A percentile compares a stretch with the other conserved stretches of the same genome.
phyloP scores from a whole-genome alignment of 2,888 invertebrate species.

The Nipponacmea schrenckii region DNA sequence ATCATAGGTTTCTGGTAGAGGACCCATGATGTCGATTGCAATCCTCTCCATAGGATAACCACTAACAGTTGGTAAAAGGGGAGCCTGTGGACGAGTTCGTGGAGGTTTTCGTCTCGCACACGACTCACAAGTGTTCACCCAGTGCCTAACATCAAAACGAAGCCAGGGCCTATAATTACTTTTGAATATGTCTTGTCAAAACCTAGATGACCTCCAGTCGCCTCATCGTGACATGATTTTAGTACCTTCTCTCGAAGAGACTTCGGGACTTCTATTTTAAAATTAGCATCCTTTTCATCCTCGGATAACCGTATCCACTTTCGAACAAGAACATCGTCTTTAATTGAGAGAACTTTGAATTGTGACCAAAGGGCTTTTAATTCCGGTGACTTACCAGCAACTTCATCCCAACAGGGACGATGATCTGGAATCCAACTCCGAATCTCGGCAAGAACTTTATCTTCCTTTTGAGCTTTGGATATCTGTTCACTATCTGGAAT shows the following conservation, averaged over 20 bases:
- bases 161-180: too few relatives aligned
- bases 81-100: slow-evolving; percentile 4
- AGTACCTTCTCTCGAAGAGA: too few relatives aligned
- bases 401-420: neutral
- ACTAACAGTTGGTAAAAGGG: neutral
- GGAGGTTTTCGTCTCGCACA: slow-evolving; percentile 2
- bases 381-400: neutral
- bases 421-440: neutral
- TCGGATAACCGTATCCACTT: too few relatives aligned
- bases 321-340: neutral
- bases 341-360: neutral
- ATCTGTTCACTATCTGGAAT: neutral
- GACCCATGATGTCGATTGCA: slow-evolving; percentile 14
- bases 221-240: too few relatives aligned
- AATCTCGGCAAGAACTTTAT: neutral
- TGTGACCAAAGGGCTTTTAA: neutral
- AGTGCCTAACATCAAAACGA: neutral
- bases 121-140: neutral
- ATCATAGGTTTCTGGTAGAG: slow-evolving; percentile 3
- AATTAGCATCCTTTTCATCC: too few relatives aligned
- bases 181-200: too few relatives aligned
- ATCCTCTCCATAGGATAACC: slow-evolving; percentile 9
- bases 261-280: too few relatives aligned
- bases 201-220: too few relatives aligned
- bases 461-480: neutral